Conservation (phyloP, 2,888 invertebrate species). For the Drosophila testacea region DNA sequence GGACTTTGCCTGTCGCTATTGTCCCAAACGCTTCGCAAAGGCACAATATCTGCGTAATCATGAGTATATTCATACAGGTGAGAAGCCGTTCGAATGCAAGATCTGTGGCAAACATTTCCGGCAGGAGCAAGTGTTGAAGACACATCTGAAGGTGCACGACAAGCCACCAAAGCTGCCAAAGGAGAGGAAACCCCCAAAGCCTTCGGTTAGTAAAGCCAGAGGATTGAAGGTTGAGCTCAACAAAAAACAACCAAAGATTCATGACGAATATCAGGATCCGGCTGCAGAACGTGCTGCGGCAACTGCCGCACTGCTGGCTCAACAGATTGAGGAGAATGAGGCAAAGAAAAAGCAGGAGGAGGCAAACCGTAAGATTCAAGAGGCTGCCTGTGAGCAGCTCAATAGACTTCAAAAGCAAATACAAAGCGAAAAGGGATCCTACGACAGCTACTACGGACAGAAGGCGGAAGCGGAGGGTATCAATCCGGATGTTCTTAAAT, state of each 20-base stretch:
- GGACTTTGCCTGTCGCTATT: slow-evolving; percentile 82
- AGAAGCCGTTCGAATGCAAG: slow-evolving; percentile 83
- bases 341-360: slow-evolving; percentile 77
- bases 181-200: slow-evolving; percentile 58
- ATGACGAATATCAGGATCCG: slow-evolving; percentile 73
- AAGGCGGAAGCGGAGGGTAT: slow-evolving; percentile 63
- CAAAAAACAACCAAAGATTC: slow-evolving; percentile 70
- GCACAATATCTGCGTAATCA: slow-evolving; percentile 84
- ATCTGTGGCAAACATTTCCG: slow-evolving; percentile 83
- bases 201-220: slow-evolving; percentile 56
- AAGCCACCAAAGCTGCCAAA: slow-evolving; percentile 67
- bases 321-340: slow-evolving; percentile 80
- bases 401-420: slow-evolving; percentile 72
- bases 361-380: slow-evolving; percentile 78
- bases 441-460: slow-evolving; percentile 74
- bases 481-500: slow-evolving; percentile 58
- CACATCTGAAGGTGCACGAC: slow-evolving; percentile 82
- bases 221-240: slow-evolving; percentile 57
- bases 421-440: slow-evolving; percentile 60
- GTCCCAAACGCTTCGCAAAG: slow-evolving; percentile 83
- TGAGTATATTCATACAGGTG: slow-evolving; percentile 84
- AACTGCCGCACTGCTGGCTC: slow-evolving; percentile 79
- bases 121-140: slow-evolving; percentile 82
- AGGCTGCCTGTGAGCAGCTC: slow-evolving; percentile 80
- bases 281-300: slow-evolving; percentile 76